Evolutionary conservation across 2,797 vertebrate species (phyloP).

Genomic region (Fundulus diaphanus): DNA sequence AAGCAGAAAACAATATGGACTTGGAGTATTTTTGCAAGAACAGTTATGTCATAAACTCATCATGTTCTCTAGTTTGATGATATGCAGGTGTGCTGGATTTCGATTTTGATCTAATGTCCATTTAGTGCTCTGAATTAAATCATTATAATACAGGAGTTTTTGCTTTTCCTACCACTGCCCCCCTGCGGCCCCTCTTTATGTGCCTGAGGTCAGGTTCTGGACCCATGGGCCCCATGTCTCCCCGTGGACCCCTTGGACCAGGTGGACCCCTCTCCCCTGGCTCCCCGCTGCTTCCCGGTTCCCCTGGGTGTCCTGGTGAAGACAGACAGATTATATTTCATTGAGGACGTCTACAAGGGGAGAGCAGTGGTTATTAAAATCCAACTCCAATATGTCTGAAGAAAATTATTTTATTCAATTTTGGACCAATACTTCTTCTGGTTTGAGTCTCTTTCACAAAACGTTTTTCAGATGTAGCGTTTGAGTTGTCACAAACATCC

Average conservation of each 20-base stretch:
- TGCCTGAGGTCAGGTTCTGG: constrained; percentile 79
- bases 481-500: not conserved
- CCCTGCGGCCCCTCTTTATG: constrained; percentile 81
- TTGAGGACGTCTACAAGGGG: not conserved
- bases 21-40: not conserved
- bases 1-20: not conserved
- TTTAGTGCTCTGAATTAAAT: not conserved
- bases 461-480: not conserved
- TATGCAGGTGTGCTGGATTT: not conserved
- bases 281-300: constrained; percentile 76
- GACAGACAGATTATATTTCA: constrained; percentile 1
- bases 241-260: constrained; percentile 79
- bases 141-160: not conserved
- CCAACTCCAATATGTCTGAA: not conserved
- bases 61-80: not conserved
- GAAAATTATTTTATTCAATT: not conserved
- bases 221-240: constrained; percentile 84
- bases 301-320: constrained; percentile 75
- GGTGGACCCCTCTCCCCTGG: constrained; percentile 68
- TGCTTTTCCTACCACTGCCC: constrained; percentile 76
- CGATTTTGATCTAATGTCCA: not conserved
- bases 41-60: not conserved
- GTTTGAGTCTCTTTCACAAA: not conserved
- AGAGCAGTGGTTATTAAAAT: not conserved
- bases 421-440: no score